Percentiles rank a stretch among this genome's conserved stretches.
These are phyloP conservation scores for Phoenoteleia sp. DNA, from an alignment of 2,888 invertebrate species.

Conservation along the genomic window DNA sequence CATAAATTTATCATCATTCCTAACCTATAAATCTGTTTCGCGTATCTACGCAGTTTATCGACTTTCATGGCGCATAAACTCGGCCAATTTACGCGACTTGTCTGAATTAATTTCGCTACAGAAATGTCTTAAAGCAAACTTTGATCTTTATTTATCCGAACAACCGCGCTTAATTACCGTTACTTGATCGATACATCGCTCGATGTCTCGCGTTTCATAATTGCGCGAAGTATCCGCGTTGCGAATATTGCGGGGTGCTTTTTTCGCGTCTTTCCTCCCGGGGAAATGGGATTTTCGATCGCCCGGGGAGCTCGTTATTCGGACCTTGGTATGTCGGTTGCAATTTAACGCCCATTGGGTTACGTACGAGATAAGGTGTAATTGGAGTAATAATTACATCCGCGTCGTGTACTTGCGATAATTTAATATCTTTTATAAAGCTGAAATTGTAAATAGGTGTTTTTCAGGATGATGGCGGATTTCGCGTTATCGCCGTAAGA, in stretches of 20 bases:
- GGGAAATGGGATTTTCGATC: constrained; percentile 14
- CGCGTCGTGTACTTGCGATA: constrained; percentile 4
- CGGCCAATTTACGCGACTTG: constrained; percentile 33
- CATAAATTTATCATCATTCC: constrained; percentile 18
- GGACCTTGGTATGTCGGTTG: neutral
- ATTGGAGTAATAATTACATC: constrained; percentile 30
- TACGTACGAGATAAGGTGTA: constrained; percentile 4
- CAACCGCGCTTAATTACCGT: constrained; percentile 32
- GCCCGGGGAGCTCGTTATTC: neutral
- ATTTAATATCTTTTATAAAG: neutral
- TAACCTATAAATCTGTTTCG: constrained; percentile 3
- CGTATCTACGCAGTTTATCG: constrained; percentile 39
- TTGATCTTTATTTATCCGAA: constrained; percentile 46
- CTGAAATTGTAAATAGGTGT: neutral
- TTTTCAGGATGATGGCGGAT: neutral
- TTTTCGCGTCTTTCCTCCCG: neutral
- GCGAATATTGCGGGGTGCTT: neutral
- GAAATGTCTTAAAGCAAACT: constrained; percentile 34
- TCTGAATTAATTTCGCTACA: constrained; percentile 42
- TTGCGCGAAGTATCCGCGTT: constrained; percentile 8
- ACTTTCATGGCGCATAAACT: constrained; percentile 54
- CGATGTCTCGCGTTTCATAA: constrained; percentile 7
- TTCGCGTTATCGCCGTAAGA: no score
- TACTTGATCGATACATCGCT: constrained; percentile 13
- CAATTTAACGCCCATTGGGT: neutral